phyloP scores from a whole-genome alignment of 2,888 invertebrate genomes.

The Metallyticus violacea region DNA sequence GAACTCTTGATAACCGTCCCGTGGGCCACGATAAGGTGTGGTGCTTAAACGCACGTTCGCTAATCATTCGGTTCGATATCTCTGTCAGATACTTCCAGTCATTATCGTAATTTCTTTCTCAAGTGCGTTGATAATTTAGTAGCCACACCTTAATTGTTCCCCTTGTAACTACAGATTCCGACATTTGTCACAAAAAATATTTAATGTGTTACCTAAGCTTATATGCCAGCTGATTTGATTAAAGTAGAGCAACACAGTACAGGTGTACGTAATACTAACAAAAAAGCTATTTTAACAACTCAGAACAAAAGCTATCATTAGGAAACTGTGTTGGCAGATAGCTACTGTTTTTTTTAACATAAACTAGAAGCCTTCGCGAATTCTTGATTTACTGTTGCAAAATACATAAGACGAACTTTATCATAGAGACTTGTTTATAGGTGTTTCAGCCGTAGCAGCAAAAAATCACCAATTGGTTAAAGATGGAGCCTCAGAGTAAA shows the following conservation, averaged over 20 bases:
- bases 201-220: background rate
- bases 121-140: background rate
- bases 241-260: background rate
- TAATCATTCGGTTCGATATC: background rate
- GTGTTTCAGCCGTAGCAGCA: too few relatives aligned
- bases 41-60: background rate
- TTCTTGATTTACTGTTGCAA: background rate
- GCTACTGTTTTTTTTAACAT: background rate
- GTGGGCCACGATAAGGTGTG: too few relatives aligned
- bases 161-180: background rate
- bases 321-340: background rate
- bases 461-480: too few relatives aligned
- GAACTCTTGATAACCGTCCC: background rate
- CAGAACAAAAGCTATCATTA: background rate
- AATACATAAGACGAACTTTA: too few relatives aligned
- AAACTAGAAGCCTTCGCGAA: too few relatives aligned
- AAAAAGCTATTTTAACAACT: background rate
- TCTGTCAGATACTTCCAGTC: background rate
- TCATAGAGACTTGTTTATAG: too few relatives aligned
- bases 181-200: background rate
- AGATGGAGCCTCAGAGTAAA: too few relatives aligned
- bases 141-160: background rate
- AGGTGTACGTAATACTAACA: background rate
- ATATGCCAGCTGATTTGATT: background rate
- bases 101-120: background rate